phyloP scores from a whole-genome alignment of 2,888 invertebrate species.

The Polymixis lichenea region DNA sequence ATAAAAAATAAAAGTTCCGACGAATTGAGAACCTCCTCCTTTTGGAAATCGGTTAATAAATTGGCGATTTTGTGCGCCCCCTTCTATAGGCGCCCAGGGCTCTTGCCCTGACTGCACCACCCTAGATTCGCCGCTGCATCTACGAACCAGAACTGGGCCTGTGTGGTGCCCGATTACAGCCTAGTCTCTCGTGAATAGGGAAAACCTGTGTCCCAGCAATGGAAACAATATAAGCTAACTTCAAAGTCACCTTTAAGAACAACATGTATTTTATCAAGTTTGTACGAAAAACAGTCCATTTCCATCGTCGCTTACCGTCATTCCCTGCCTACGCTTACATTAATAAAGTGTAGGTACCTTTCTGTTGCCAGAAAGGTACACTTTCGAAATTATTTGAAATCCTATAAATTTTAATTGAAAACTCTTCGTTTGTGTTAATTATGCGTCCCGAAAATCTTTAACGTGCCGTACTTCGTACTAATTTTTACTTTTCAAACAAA shows the following conservation, averaged over 20 bases:
- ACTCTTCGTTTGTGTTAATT: slow-evolving; percentile 51
- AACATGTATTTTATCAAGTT: slow-evolving; percentile 31
- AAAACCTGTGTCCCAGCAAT: too few relatives aligned
- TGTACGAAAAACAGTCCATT: slow-evolving; percentile 3
- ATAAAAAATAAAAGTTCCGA: too few relatives aligned
- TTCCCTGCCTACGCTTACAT: not conserved
- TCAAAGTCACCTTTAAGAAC: slow-evolving; percentile 8
- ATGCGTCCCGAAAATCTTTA: slow-evolving; percentile 31
- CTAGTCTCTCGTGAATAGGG: too few relatives aligned
- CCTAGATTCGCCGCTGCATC: too few relatives aligned
- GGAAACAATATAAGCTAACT: not conserved
- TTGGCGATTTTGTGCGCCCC: too few relatives aligned
- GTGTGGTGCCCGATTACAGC: too few relatives aligned
- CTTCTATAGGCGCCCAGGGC: too few relatives aligned
- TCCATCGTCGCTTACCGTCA: slow-evolving; percentile 9
- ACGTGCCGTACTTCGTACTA: slow-evolving; percentile 2
- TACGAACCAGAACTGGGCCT: too few relatives aligned
- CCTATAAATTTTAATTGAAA: slow-evolving; percentile 44
- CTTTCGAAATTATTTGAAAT: slow-evolving; percentile 49
- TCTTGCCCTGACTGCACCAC: too few relatives aligned
- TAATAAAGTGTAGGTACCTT: not conserved
- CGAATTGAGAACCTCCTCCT: too few relatives aligned
- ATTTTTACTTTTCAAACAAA: slow-evolving; percentile 31
- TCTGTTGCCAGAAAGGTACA: slow-evolving; percentile 32
- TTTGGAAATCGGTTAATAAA: too few relatives aligned